Evolutionary conservation across 1,140 invertebrate genomes (phyloP).

Genomic region (Drosophila ananassae): DNA sequence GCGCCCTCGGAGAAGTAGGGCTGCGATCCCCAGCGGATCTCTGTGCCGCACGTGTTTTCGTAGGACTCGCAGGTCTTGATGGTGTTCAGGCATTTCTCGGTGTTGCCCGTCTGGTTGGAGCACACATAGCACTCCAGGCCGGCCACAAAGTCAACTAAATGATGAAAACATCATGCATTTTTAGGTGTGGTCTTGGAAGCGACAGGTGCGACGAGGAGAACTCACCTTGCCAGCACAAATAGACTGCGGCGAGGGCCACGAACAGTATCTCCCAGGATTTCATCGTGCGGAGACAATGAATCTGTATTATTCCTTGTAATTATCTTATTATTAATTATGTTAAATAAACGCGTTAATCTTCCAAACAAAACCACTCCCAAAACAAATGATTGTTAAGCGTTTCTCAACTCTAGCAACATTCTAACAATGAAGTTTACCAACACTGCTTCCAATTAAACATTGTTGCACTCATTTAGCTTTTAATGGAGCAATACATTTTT

Average conservation of each 20-base stretch:
- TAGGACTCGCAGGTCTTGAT: slow-evolving; percentile 94
- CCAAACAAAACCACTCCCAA: slow-evolving; percentile 69
- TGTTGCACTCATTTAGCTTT: no score
- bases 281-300: slow-evolving; percentile 17
- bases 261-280: slow-evolving; percentile 63
- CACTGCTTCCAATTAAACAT: neutral
- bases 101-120: slow-evolving; percentile 95
- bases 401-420: slow-evolving; percentile 12
- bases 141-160: slow-evolving; percentile 85
- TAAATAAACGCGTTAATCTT: slow-evolving; percentile 34
- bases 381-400: slow-evolving; percentile 20
- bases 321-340: neutral
- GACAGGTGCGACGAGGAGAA: neutral
- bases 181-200: slow-evolving; percentile 54
- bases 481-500: no score
- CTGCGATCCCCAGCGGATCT: slow-evolving; percentile 96
- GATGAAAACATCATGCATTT: slow-evolving; percentile 4
- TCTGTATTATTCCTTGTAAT: neutral
- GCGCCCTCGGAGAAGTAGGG: slow-evolving; percentile 97
- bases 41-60: slow-evolving; percentile 94
- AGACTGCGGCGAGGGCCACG: slow-evolving; percentile 52
- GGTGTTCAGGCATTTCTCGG: slow-evolving; percentile 96
- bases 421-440: neutral
- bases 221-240: slow-evolving; percentile 64
- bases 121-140: slow-evolving; percentile 98